Conservation (phyloP, 2,888 invertebrate genomes). For the Cynaeus angustus region DNA sequence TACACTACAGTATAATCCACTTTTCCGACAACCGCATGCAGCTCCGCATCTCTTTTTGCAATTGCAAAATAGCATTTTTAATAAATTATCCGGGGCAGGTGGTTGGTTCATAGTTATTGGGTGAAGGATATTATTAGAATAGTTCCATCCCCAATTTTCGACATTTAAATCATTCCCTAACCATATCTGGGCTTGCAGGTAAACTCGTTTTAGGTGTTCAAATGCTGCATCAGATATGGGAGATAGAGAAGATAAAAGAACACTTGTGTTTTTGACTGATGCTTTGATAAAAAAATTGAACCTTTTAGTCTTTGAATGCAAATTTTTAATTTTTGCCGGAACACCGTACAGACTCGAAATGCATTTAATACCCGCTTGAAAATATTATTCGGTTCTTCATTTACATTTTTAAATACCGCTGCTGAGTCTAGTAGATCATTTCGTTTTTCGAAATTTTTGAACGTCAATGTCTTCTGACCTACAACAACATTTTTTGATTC, state of each 20-base stretch:
- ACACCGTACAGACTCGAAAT: slow-evolving; percentile 39
- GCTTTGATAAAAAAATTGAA: slow-evolving; percentile 44
- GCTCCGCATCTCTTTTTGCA: slow-evolving; percentile 18
- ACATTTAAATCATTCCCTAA: slow-evolving; percentile 33
- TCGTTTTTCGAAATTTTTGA: slow-evolving; percentile 5
- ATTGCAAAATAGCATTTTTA: slow-evolving; percentile 19
- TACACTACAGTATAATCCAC: slow-evolving; percentile 10
- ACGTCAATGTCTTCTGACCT: slow-evolving; percentile 5
- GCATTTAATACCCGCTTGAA: slow-evolving; percentile 8
- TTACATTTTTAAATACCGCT: slow-evolving; percentile 18
- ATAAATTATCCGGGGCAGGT: slow-evolving; percentile 21
- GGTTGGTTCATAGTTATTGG: slow-evolving; percentile 9
- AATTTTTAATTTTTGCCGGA: slow-evolving; percentile 28
- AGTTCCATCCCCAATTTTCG: slow-evolving; percentile 22
- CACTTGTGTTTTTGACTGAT: slow-evolving; percentile 36
- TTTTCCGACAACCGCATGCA: slow-evolving; percentile 13
- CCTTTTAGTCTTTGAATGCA: slow-evolving; percentile 39
- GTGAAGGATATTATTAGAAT: not conserved
- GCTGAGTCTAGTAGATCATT: slow-evolving; percentile 19
- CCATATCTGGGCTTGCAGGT: slow-evolving; percentile 48
- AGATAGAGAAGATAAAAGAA: slow-evolving; percentile 37
- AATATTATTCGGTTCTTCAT: not conserved
- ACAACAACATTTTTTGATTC: not conserved
- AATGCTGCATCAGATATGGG: slow-evolving; percentile 46
- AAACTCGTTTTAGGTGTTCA: slow-evolving; percentile 45